Base-by-base conservation (phyloP, 2,113 vertebrate genomes). In the Pelecanoides urinatrix region DNA sequence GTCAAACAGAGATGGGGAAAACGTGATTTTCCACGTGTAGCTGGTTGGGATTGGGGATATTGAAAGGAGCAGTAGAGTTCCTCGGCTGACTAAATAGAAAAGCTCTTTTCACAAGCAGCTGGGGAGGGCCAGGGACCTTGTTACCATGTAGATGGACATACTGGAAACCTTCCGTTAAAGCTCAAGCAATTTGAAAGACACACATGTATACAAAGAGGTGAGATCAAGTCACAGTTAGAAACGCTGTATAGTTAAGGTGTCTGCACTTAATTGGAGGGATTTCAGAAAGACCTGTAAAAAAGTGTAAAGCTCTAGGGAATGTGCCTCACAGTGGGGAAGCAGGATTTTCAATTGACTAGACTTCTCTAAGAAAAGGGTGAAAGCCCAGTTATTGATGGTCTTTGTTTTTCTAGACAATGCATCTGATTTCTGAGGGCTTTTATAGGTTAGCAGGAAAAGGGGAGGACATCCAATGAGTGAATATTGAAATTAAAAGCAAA, bases 401-500 rank as follows among this genome's bases (percentile, higher is more conserved):
- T 68, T 36, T 45, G 10, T 18, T 53, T 70, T 32, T 30, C 32
- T 55, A 30, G 7, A 40, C 21, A 78, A 26, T 0, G 2, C 14
- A 36, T 62, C 74, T 88, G 26, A 62, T 62, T 88, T 50, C 36
- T 74, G 42, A 80, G 32, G 63, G 40, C 3, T 68, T 71, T 65
- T 52, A 29, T 36, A 74, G 42, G 56, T 61, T 45, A 90, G 20
- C 10, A 63, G n/a, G 47, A 21, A 68, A 56, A 74, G 22, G 30
- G 0, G 17, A 50, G 6, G 23, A 3, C 13, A 61, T 45, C 11
- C 40, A 75, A 11, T 16, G 20, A 56, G 27, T 9, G 6, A 59
- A 75, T 67, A 63, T 9, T 50, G n/a, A 88, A 68, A 82, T 76
- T 40, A 53, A 91, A 94, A 90, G 27, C 44, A 75, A 91, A 67